A percentile compares a stretch with the other conserved stretches of the same genome.
phyloP scores from a whole-genome alignment of 2,888 invertebrate genomes.

The Drosophila nr. medialis region DNA sequence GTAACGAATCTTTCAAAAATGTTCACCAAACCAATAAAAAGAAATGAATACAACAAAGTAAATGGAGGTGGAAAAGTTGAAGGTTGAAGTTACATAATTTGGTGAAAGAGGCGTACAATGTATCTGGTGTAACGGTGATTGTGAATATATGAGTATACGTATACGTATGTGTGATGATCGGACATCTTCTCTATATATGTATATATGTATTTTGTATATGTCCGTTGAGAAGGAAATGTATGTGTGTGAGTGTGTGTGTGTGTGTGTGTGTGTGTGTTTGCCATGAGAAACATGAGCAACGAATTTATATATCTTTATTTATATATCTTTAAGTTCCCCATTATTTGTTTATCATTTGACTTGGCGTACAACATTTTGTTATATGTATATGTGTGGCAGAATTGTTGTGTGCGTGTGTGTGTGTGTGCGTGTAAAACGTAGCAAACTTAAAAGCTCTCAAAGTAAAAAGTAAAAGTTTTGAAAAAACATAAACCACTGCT shows the following conservation, averaged over 20 bases:
- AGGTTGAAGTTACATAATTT: constrained; percentile 42
- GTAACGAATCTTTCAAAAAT: constrained; percentile 29
- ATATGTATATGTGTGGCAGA: constrained; percentile 29
- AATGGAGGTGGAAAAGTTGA: constrained; percentile 43
- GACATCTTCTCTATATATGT: constrained; percentile 25
- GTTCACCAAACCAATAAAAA: constrained; percentile 9
- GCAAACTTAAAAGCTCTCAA: constrained; percentile 65
- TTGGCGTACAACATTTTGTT: constrained; percentile 40
- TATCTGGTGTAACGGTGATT: constrained; percentile 51
- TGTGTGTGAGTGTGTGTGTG: constrained; percentile 1
- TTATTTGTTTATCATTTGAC: constrained; percentile 14
- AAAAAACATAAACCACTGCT: constrained; percentile 62
- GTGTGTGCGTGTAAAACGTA: constrained; percentile 43
- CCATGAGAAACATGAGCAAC: constrained; percentile 45
- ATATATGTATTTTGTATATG: constrained; percentile 23
- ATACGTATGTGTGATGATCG: constrained; percentile 52
- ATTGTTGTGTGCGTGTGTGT: constrained; percentile 25
- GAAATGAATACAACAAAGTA: constrained; percentile 40
- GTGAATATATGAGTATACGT: constrained; percentile 46
- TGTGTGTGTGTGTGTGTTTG: not conserved
- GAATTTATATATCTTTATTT: constrained; percentile 29
- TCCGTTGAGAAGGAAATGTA: constrained; percentile 40
- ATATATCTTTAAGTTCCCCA: constrained; percentile 37
- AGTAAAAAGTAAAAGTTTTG: constrained; percentile 55
- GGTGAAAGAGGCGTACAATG: constrained; percentile 66